phyloP scores from a whole-genome alignment of 2,888 invertebrate genomes.

The Amphiduros pacificus region DNA sequence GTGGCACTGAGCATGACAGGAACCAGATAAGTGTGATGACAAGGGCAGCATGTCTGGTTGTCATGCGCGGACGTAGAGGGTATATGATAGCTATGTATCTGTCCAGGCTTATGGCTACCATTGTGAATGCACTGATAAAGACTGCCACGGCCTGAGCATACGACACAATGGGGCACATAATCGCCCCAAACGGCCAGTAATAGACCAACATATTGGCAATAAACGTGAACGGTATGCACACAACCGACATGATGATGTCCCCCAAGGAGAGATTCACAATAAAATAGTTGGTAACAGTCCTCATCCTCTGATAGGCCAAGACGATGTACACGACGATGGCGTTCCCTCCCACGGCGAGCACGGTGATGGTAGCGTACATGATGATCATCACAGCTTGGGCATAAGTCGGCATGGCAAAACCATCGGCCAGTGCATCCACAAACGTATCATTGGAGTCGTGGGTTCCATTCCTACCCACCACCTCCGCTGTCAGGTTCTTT shows the following conservation, averaged over 20 bases:
- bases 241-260: conserved; percentile 60
- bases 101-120: conserved; percentile 88
- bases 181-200: conserved; percentile 85
- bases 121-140: conserved; percentile 81
- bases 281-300: conserved; percentile 82
- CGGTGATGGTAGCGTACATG: conserved; percentile 60
- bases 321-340: conserved; percentile 82
- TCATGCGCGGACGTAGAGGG: conserved; percentile 79
- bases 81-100: conserved; percentile 88
- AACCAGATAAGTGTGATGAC: conserved; percentile 76
- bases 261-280: conserved; percentile 59
- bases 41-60: conserved; percentile 71
- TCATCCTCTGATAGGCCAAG: conserved; percentile 74
- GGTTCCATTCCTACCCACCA: too few species aligned
- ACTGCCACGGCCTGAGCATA: conserved; percentile 70
- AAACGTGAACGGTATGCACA: conserved; percentile 65
- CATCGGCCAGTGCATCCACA: too few species aligned
- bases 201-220: conserved; percentile 75
- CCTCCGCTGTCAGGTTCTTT: too few species aligned
- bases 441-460: too few species aligned
- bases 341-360: conserved; percentile 61
- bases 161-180: conserved; percentile 81
- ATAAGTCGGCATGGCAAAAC: conserved; percentile 34
- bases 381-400: conserved; percentile 56
- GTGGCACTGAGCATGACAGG: conserved; percentile 76